phyloP scores from a whole-genome alignment of 2,113 vertebrate genomes.

The Sylvietta virens region DNA sequence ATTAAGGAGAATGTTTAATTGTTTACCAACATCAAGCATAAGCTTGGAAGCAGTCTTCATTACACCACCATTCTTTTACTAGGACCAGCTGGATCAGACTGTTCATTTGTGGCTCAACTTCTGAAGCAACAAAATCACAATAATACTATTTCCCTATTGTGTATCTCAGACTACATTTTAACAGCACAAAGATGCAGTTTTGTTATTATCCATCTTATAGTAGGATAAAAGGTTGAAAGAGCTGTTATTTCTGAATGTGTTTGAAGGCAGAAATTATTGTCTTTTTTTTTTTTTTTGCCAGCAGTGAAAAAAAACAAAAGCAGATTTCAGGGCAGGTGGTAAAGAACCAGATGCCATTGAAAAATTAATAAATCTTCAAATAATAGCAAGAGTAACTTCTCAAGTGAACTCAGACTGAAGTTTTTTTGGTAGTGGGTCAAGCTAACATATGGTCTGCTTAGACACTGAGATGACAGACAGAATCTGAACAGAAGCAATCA shows the following conservation, averaged over 20 bases:
- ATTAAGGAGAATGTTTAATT: background rate
- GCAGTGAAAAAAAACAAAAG: background rate
- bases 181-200: background rate
- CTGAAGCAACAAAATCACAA: background rate
- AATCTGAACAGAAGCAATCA: slow-evolving; percentile 55
- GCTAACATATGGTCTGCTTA: slow-evolving; percentile 53
- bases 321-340: slow-evolving; percentile 13
- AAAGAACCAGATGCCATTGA: slow-evolving; percentile 8
- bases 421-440: slow-evolving; percentile 50
- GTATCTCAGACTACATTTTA: background rate
- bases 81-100: background rate
- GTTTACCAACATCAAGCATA: background rate
- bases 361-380: slow-evolving; percentile 58
- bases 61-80: background rate
- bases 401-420: slow-evolving; percentile 26
- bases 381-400: slow-evolving; percentile 42
- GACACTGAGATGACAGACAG: slow-evolving; percentile 45
- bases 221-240: background rate
- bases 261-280: background rate
- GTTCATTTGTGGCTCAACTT: background rate
- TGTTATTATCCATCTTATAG: background rate
- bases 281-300: background rate
- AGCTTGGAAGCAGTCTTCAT: background rate
- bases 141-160: background rate
- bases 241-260: background rate